Evolutionary conservation across 2,113 vertebrate species (phyloP).

Genomic region (Alligator sinensis): DNA sequence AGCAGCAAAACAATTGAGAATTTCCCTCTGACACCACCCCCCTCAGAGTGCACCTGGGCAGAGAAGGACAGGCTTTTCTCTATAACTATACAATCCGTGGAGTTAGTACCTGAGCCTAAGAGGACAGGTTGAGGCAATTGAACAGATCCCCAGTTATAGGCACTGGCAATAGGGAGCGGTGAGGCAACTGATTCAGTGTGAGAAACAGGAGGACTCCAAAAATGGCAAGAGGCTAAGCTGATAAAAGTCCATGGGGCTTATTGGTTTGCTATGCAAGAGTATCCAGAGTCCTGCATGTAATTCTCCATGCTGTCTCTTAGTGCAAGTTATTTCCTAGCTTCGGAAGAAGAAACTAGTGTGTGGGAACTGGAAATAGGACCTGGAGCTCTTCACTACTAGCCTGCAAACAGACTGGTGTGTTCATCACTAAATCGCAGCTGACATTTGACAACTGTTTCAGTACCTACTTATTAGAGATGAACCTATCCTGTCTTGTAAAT

Average conservation of each 20-base stretch:
- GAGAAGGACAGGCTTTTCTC: not conserved
- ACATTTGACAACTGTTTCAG: not conserved
- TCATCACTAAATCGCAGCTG: not conserved
- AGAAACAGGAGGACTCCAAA: not conserved
- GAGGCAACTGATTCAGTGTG: not conserved
- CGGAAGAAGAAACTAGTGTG: not conserved
- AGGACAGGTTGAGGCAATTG: not conserved
- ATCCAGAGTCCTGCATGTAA: not conserved
- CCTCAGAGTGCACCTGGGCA: not conserved
- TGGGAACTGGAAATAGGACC: not conserved
- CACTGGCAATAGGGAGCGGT: not conserved
- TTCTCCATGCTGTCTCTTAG: not conserved
- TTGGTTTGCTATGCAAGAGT: not conserved
- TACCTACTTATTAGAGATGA: not conserved
- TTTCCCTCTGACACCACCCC: not conserved
- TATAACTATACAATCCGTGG: not conserved
- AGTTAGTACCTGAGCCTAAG: not conserved
- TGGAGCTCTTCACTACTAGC: not conserved
- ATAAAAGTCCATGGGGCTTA: not conserved
- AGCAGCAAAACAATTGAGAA: not conserved
- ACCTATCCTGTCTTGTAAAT: not conserved
- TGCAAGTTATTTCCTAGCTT: not conserved
- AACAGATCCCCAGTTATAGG: not conserved
- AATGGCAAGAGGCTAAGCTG: not conserved
- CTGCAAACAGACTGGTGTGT: not conserved